phyloP scores from a whole-genome alignment of 30 jellyfish, hydroid and myxozoan genomes.

The Sanderia malayensis region DNA sequence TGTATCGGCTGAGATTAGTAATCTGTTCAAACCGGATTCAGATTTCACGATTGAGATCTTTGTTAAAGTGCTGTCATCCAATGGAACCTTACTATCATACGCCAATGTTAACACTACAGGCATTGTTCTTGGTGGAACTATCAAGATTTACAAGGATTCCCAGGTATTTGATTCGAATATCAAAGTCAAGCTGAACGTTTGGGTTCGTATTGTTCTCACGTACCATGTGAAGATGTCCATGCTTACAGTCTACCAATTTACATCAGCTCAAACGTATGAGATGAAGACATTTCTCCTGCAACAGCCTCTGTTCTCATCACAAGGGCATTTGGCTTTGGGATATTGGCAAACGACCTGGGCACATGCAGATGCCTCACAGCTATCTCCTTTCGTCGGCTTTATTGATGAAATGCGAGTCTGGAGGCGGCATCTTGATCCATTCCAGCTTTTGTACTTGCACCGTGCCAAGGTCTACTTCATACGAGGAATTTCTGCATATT shows the following conservation, averaged over 20 bases:
- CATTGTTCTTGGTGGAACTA: slow-evolving; percentile 19
- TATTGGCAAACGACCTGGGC: slow-evolving; percentile 52
- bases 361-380: slow-evolving; percentile 33
- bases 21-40: slow-evolving; percentile 23
- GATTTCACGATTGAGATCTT: slow-evolving; percentile 56
- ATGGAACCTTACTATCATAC: slow-evolving; percentile 47
- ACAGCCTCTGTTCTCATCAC: slow-evolving; percentile 33
- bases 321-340: slow-evolving; percentile 46
- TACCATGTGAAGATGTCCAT: slow-evolving; percentile 24
- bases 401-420: slow-evolving; percentile 60
- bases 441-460: slow-evolving; percentile 29
- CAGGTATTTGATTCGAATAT: slow-evolving; percentile 19
- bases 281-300: slow-evolving; percentile 25
- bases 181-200: slow-evolving; percentile 28
- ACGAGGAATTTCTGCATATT: slow-evolving; percentile 22
- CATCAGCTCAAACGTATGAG: slow-evolving; percentile 20
- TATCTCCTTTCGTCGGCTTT: slow-evolving; percentile 35
- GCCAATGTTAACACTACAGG: slow-evolving; percentile 26
- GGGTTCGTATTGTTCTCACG: slow-evolving; percentile 50
- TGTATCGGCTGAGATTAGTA: slow-evolving; percentile 15
- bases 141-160: slow-evolving; percentile 27
- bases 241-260: slow-evolving; percentile 41
- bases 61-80: slow-evolving; percentile 23
- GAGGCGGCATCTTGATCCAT: slow-evolving; percentile 21
- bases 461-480: slow-evolving; percentile 11